phyloP scores from a whole-genome alignment of 30 jellyfish, hydroid and myxozoan genomes.

The Aurelia sp. region DNA sequence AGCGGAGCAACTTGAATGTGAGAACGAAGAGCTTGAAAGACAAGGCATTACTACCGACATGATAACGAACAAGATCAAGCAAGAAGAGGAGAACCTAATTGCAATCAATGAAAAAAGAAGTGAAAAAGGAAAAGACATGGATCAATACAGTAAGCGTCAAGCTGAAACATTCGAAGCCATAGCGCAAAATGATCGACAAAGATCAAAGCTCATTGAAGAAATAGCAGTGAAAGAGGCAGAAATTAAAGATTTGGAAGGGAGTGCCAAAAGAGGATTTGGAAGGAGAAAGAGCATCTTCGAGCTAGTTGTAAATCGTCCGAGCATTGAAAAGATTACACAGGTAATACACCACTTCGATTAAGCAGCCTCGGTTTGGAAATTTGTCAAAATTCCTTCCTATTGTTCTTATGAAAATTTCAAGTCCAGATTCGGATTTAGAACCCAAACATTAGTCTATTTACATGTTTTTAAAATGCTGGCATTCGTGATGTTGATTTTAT shows the following conservation, averaged over 20 bases:
- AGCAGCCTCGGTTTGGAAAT: no score
- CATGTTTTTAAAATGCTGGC: no score
- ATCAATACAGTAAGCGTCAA: neutral
- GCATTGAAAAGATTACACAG: constrained; percentile 45
- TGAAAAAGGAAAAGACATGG: constrained; percentile 4
- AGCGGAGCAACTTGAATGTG: constrained; percentile 35
- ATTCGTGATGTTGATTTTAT: no score
- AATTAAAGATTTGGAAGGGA: constrained; percentile 6
- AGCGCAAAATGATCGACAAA: constrained; percentile 40
- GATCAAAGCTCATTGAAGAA: constrained; percentile 49
- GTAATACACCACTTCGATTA: no score
- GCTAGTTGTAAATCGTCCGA: constrained; percentile 1
- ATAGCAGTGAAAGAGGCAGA: constrained; percentile 45
- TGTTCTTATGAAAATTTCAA: no score
- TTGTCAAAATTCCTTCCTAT: no score
- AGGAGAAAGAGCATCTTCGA: constrained; percentile 1
- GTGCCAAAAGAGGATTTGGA: neutral
- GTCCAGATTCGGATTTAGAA: no score
- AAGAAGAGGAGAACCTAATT: constrained; percentile 26
- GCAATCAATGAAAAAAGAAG: constrained; percentile 9
- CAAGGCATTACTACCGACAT: constrained; percentile 25
- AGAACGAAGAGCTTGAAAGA: constrained; percentile 34
- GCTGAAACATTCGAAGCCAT: constrained; percentile 19
- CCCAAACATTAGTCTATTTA: no score
- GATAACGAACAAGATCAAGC: neutral